Conservation (phyloP, 1,140 invertebrate genomes). For the Phocides pigmalion region DNA sequence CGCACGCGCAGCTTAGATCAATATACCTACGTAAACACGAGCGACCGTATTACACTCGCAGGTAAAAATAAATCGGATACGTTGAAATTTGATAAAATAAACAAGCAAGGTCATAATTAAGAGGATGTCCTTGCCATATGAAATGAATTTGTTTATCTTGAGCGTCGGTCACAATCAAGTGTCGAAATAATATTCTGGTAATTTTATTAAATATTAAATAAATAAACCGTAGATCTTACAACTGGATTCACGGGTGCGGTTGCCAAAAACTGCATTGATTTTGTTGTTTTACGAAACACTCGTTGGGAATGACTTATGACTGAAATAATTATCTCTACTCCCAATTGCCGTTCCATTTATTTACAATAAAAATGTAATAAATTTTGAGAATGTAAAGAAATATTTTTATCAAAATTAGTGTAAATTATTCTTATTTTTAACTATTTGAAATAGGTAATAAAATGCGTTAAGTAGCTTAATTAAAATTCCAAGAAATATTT, state of each 20-base stretch:
- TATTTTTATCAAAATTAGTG: neutral
- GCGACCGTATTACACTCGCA: constrained; percentile 27
- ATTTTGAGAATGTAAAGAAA: too few species aligned
- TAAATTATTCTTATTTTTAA: neutral
- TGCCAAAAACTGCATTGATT: constrained; percentile 6
- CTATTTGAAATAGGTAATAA: neutral
- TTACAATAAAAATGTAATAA: too few species aligned
- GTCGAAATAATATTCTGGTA: constrained; percentile 6
- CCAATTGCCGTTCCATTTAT: too few species aligned
- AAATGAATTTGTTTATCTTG: constrained; percentile 20
- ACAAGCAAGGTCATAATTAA: constrained; percentile 34
- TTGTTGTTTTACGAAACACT: neutral
- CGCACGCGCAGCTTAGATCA: constrained; percentile 26
- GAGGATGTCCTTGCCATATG: constrained; percentile 23
- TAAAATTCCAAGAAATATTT: constrained; percentile 13
- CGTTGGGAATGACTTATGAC: neutral
- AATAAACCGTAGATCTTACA: neutral
- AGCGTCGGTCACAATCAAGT: constrained; percentile 3
- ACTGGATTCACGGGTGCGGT: neutral
- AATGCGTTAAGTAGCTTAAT: neutral
- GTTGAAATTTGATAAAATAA: constrained; percentile 34
- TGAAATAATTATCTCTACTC: too few species aligned
- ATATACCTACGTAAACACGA: constrained; percentile 22
- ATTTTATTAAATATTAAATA: constrained; percentile 2
- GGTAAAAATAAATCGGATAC: constrained; percentile 33